Base-by-base conservation (phyloP, 2,113 vertebrate genomes). In the Neotoma lepida region DNA sequence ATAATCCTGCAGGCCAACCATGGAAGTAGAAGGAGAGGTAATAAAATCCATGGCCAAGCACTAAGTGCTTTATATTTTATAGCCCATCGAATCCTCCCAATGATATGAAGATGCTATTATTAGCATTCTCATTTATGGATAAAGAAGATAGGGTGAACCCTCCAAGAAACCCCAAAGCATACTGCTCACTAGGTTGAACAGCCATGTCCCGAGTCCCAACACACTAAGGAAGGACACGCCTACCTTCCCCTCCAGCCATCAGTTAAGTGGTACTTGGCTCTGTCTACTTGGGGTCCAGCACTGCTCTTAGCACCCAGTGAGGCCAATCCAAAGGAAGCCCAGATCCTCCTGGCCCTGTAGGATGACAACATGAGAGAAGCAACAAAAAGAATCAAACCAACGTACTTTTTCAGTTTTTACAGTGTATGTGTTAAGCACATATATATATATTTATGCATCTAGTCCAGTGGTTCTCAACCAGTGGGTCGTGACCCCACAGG, bases 71-170 rank as follows among this genome's bases (percentile, higher is more conserved):
- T 49, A n/a, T 2, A 18, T 12, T 30, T 6, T 51, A 28, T 46
- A 86, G 63, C 44, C 88, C 78, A 58, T 33, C 51, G 13, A 66
- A 39, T 41, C 61, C 41, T 88, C 64, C 24, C 63, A 56, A 0
- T 6, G 24, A 41, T 46, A 28, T n/a, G 22, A 28, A 22, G 71
- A 18, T 13, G 51, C 74, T 61, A 39, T 68, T 82, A 61, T 89
- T 85, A 94, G 44, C 49, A 41, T 76, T 33, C 15, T 66, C 14
- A 49, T 13, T 93, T 87, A 61, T 33, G 66, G 18, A 56, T 78
- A 90, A 93, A 94, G 73, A 84, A 90, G 90, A 68, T 74, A 63
- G 86, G 88, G 22, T 58, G 70, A 92, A 6, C 56, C 51, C 80
- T 54, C 94, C 80, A 85, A 3, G 6, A 90, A 90, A 46, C 63